Base-by-base conservation (phyloP, 2,888 invertebrate species). In the Dynastes tityus region DNA sequence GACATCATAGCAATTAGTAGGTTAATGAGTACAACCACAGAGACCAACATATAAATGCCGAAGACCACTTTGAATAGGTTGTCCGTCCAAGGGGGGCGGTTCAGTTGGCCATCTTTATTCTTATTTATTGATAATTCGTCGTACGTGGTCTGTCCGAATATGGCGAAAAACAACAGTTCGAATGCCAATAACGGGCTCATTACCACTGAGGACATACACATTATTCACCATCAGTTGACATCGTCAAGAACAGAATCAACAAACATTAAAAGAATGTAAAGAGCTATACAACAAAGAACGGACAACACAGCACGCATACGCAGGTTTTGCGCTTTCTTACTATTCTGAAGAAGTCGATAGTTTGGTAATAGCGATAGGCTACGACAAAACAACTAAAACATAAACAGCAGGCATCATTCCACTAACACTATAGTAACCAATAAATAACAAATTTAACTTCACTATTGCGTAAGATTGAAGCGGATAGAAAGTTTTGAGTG, bases 1-100 rank as follows among this genome's bases (percentile, higher is more conserved):
- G 98, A 98, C 98, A 99, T 98, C 98, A 99, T 98, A 91, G 99
- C 99, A 93, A 99, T 99, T 89, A 99, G 95, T 89, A 99, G 94
- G 91, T 99, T 98, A 91, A 98, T 97, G 87, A 99, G 94, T 89
- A 99, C 98, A 90, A 99, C 96, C 89, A 98, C 95, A 85, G 98
- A 97, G 89, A 99, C 97, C 93, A 98, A 94, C 94, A 98, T 95
- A 93, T 98, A 99, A 89, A 97, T 94, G 86, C 98, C 98, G 91
- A 98, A 98, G 86, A 98, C 95, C 89, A 96, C 91, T 91, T 96
- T 96, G 92, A 96, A 96, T 87, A 96, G 93, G 90, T 93, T 93
- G 90, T 94, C 93, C 82, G 96, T 96, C 96, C 96, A 96, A 86
- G 91, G 90, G 80, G 95, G 95, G 87, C 96, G 93, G 87, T 94